Conservation (phyloP, 2,888 invertebrate species). For the Drosophila subquinaria region DNA sequence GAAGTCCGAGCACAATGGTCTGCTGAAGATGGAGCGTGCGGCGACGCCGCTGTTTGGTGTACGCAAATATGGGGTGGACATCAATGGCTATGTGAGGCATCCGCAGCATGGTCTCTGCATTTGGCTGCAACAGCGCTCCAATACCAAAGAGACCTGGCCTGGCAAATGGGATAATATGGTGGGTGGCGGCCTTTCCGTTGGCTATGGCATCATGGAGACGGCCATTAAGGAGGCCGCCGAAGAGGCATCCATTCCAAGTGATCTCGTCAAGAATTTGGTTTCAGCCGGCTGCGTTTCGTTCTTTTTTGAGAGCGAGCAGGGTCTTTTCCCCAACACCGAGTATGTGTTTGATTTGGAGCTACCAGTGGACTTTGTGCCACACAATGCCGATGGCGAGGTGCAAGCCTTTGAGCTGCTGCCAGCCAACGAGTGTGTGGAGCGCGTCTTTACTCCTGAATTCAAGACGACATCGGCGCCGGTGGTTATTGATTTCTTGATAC, state of each 20-base stretch:
- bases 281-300: slow-evolving; percentile 87
- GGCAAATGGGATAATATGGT: slow-evolving; percentile 98
- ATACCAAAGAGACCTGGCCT: slow-evolving; percentile 97
- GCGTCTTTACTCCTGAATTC: slow-evolving; percentile 93
- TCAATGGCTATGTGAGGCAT: slow-evolving; percentile 96
- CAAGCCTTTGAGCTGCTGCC: slow-evolving; percentile 95
- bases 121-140: slow-evolving; percentile 96
- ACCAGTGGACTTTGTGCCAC: slow-evolving; percentile 95
- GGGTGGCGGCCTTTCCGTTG: slow-evolving; percentile 96
- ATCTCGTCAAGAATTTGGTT: slow-evolving; percentile 88
- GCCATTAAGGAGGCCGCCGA: slow-evolving; percentile 97
- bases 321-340: slow-evolving; percentile 97
- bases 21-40: slow-evolving; percentile 94
- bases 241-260: slow-evolving; percentile 95
- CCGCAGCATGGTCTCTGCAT: slow-evolving; percentile 92
- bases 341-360: slow-evolving; percentile 97
- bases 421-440: slow-evolving; percentile 92
- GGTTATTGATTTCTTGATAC: slow-evolving; percentile 95
- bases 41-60: slow-evolving; percentile 97
- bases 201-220: slow-evolving; percentile 94
- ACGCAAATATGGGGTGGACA: slow-evolving; percentile 96
- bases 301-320: slow-evolving; percentile 96
- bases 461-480: slow-evolving; percentile 98
- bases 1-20: slow-evolving; percentile 88
- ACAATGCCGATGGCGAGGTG: slow-evolving; percentile 97